Conservation (phyloP, 1,140 invertebrate genomes). For the Dendroctonus valens region DNA sequence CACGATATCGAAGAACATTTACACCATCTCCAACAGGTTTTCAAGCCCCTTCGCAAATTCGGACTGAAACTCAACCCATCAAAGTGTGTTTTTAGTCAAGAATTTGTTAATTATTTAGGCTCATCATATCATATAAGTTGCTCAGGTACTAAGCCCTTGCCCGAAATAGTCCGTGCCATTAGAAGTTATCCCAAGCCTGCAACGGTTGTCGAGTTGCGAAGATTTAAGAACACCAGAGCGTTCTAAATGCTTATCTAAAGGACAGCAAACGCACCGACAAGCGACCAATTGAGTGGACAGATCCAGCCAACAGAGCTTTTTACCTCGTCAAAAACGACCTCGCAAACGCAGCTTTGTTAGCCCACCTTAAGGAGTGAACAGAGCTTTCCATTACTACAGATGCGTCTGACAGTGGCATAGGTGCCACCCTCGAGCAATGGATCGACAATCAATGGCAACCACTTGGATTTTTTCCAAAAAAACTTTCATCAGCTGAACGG, state of each 20-base stretch:
- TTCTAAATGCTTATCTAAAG: constrained; percentile 35
- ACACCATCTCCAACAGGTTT: background rate
- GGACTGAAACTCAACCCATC: background rate
- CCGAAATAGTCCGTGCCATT: background rate
- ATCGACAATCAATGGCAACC: constrained; percentile 31
- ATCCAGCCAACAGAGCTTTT: constrained; percentile 45
- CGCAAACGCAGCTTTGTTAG: constrained; percentile 38
- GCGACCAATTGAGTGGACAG: constrained; percentile 42
- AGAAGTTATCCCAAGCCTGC: background rate
- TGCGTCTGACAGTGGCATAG: constrained; percentile 48
- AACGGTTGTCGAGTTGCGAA: background rate
- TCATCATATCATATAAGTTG: background rate
- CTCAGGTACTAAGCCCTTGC: background rate
- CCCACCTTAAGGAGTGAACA: constrained; percentile 36
- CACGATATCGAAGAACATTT: background rate
- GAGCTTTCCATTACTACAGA: constrained; percentile 39
- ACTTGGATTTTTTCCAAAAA: no score
- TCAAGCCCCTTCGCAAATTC: background rate
- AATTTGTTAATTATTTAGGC: background rate
- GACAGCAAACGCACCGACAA: constrained; percentile 29
- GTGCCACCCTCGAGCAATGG: constrained; percentile 47
- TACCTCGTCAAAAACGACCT: constrained; percentile 49
- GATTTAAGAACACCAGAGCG: constrained; percentile 41
- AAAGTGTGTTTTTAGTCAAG: background rate
- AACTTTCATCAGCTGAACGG: no score